Percentiles rank a stretch among this genome's conserved stretches.
These are phyloP conservation scores for Agonopterix subpropinquella DNA, from an alignment of 2,888 invertebrate species.

Conservation along the genomic window DNA sequence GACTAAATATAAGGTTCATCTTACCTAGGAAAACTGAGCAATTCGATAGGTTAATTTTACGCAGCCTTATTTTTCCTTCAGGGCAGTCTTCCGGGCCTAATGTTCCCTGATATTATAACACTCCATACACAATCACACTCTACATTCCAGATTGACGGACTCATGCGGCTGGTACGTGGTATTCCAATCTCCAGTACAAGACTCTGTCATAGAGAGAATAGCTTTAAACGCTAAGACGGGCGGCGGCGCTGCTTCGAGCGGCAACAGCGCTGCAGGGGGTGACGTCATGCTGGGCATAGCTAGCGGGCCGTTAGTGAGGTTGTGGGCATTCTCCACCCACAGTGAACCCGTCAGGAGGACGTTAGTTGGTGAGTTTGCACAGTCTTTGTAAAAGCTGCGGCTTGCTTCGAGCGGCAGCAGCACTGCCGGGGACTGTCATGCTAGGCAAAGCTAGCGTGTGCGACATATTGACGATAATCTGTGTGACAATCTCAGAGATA, in stretches of 20 bases:
- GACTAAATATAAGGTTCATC: too few species aligned
- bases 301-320: slow-evolving; percentile 58
- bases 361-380: slow-evolving; percentile 53
- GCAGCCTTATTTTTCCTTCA: too few species aligned
- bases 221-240: slow-evolving; percentile 86
- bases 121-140: too few species aligned
- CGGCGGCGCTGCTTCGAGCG: slow-evolving; percentile 42
- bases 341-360: slow-evolving; percentile 67
- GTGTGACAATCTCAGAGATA: too few species aligned
- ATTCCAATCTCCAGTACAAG: slow-evolving; percentile 95
- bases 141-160: slow-evolving; percentile 85
- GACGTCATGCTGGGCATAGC: slow-evolving; percentile 70
- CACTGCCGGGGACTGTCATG: slow-evolving; percentile 59
- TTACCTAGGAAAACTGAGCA: too few species aligned
- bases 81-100: too few species aligned
- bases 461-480: too few species aligned
- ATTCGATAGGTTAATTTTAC: too few species aligned
- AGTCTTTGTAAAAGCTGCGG: neutral
- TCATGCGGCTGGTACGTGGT: slow-evolving; percentile 97
- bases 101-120: too few species aligned
- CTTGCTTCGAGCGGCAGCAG: slow-evolving; percentile 45
- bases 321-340: slow-evolving; percentile 70
- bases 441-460: slow-evolving; percentile 61
- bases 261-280: slow-evolving; percentile 48
- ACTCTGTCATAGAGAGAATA: slow-evolving; percentile 91